Evolutionary conservation across 1,140 invertebrate species (phyloP), one percentile per base, ranked within the genome.

Genomic region (Diplogasteroides magnus): DNA sequence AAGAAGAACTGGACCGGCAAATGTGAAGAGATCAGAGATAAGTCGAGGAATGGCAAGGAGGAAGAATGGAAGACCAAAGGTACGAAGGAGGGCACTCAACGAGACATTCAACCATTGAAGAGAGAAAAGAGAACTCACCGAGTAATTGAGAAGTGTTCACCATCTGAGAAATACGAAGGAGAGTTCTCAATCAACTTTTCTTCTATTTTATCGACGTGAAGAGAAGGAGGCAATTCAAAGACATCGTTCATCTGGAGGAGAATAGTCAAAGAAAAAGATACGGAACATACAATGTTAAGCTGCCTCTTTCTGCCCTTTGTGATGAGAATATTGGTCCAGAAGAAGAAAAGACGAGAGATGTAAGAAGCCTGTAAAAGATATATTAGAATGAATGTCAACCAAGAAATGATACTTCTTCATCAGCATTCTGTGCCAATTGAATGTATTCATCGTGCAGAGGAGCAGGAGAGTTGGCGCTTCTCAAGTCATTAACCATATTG

Each of bases 51-150:
- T 82, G 31, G 94, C 95, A 79, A 97, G 88, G 23, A 87, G 86
- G 79, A 94, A 93, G 86, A 95, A 97, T 81, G 93, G 89, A 67
- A 88, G 81, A 27, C 91, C 93, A 85, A 93, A 97, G 76, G 89
- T 89, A 68, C 85, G 87, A 79, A 93, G 89, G n/a, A 97, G 83
- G 0, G 90, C 26, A 19, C 66, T 68, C n/a, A 15, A 19, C 13
- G 19, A 25, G 27, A 63, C 32, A 25, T 14, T 19, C 13, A 63
- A 31, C 13, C 28, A 28, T 31, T 13, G 57, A 61, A 0, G 26
- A 61, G 14, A 19, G 60, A 19, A 26, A 13, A 13, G 28, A 26
- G 14, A 29, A 13, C 19, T 64, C 28, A 88, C 72, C 85, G 86
- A 0, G 94, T 80, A 15, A 96, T 80, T 1, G 89, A 88, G 2